Base-by-base conservation (phyloP, 2,113 vertebrate species). In the Oncorhynchus masou region DNA sequence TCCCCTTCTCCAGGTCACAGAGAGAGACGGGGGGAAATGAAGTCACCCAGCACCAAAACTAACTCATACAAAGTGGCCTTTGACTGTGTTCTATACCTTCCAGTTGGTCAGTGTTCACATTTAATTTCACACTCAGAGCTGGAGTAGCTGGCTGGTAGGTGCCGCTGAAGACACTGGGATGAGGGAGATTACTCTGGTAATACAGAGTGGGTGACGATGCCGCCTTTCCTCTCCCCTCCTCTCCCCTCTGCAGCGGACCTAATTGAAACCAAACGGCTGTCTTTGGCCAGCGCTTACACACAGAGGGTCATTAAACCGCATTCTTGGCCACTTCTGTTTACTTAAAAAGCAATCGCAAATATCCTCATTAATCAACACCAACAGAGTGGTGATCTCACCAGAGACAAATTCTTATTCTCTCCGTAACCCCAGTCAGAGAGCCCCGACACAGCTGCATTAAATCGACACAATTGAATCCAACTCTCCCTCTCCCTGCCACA, bases 251-350 rank as follows among this genome's bases (percentile, higher is more conserved):
- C 83, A 45, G 39, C 2, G 90, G 84, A 89, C 92, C 93, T 94
- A 92, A 95, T 93, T 95, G 92, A 93, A 95, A 94, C 89, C 92
- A 95, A 94, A 91, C 88, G 84, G 91, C 86, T 81, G 89, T 94
- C 91, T 94, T 88, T 93, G 90, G 91, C 91, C 76, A 78, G 90
- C 89, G 93, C 65, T 60, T 80, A 73, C 88, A 90, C 81, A 82
- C 51, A 54, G 39, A 39, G 39, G 9, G 86, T 84, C 83, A 90
- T 86, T 91, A 92, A 91, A 88, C 88, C 80, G 84, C 74, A 67
- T 75, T 77, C 83, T 87, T 76, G 81, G 87, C 90, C 89, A 91
- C 89, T 86, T 93, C 87, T 88, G 92, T 93, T 89, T 92, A 92
- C 89, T 93, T 92, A 92, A 93, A 54, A 45, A 45, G 39, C 39